Conservation (phyloP, 2,113 vertebrate genomes). For the Triplophysa dalaica region DNA sequence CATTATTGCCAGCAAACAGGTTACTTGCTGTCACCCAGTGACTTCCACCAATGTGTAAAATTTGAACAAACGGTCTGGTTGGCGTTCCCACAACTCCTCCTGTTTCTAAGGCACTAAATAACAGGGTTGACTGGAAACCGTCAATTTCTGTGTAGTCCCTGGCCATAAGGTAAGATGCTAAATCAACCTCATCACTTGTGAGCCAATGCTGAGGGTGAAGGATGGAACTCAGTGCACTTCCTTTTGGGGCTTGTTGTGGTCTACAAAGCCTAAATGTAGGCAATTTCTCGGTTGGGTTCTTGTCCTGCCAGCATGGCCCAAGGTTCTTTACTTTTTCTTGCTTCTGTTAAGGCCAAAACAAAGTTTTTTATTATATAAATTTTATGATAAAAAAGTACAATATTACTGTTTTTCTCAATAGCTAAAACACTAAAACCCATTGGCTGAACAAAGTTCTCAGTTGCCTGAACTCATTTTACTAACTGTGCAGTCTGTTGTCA, state of each 20-base stretch:
- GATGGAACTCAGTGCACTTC: neutral
- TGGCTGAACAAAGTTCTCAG: too few species aligned
- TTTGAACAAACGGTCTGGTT: neutral
- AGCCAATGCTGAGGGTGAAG: neutral
- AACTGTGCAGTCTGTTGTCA: too few species aligned
- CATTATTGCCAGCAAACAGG: neutral
- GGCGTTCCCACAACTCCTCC: neutral
- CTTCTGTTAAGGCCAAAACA: neutral
- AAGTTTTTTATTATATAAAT: neutral
- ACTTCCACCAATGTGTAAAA: neutral
- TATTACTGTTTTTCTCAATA: neutral
- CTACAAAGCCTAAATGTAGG: neutral
- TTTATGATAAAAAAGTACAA: neutral
- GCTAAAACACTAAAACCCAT: too few species aligned
- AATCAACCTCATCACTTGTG: neutral
- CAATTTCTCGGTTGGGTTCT: neutral
- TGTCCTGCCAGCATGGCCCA: neutral
- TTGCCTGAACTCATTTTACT: too few species aligned
- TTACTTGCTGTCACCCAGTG: neutral
- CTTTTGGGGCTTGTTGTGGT: constrained; percentile 1
- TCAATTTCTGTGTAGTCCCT: neutral
- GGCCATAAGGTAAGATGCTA: neutral
- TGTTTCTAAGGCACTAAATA: neutral
- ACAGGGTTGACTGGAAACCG: neutral
- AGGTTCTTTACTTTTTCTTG: neutral